Evolutionary conservation across 2,888 invertebrate species (phyloP).

Genomic region (Melieria omissa): DNA sequence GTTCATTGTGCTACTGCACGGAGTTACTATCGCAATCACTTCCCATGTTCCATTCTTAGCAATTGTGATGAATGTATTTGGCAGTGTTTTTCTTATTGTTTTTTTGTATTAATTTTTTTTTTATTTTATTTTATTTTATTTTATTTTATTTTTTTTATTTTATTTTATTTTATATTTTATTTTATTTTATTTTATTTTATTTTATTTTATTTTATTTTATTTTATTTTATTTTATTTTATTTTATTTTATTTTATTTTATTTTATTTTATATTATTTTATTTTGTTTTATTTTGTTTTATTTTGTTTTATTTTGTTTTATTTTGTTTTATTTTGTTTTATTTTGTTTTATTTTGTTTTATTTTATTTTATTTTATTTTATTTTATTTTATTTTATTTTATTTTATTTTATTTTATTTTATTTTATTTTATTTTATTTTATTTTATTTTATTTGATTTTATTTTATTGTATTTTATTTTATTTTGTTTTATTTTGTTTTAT

Average conservation of each 20-base stretch:
- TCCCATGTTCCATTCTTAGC: too few relatives aligned
- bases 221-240: constrained; percentile 2
- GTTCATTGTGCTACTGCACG: too few relatives aligned
- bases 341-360: background rate
- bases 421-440: background rate
- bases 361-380: background rate
- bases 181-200: constrained; percentile 5
- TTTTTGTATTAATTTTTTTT: background rate
- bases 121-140: constrained; percentile 17
- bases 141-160: constrained; percentile 49
- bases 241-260: background rate
- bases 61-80: too few relatives aligned
- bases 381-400: constrained; percentile 2
- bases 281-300: background rate
- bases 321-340: constrained; percentile 2
- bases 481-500: background rate
- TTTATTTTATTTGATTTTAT: constrained; percentile 2
- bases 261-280: background rate
- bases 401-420: background rate
- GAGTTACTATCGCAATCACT: too few relatives aligned
- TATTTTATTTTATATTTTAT: background rate
- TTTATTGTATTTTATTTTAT: too few relatives aligned
- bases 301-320: constrained; percentile 1
- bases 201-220: constrained; percentile 2
- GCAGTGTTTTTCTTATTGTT: too few relatives aligned